phyloP scores from a whole-genome alignment of 2,797 vertebrate genomes.

The Tauraco hartlaubi region DNA sequence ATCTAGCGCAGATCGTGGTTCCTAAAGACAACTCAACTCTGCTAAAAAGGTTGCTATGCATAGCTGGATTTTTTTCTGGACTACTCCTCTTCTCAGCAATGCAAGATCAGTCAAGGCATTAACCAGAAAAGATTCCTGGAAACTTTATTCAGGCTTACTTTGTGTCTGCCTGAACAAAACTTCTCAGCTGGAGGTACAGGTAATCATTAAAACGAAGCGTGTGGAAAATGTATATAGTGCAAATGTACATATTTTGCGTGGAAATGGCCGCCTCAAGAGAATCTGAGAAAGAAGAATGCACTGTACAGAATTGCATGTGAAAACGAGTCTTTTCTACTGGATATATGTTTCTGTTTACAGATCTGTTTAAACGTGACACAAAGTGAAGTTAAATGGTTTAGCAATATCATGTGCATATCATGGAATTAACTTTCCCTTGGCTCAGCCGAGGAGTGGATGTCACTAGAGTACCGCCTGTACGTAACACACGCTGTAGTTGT shows the following conservation, averaged over 20 bases:
- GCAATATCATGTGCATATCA: background rate
- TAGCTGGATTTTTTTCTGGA: conserved; percentile 83
- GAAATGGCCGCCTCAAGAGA: conserved; percentile 5
- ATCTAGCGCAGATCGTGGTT: conserved; percentile 93
- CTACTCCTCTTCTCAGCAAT: conserved; percentile 84
- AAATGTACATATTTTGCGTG: conserved; percentile 57
- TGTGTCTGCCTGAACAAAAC: conserved; percentile 47
- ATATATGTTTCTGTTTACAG: conserved; percentile 69
- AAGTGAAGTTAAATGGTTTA: background rate
- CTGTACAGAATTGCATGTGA: conserved; percentile 75
- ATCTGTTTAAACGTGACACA: conserved; percentile 24
- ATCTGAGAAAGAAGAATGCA: conserved; percentile 36
- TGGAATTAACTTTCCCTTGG: background rate
- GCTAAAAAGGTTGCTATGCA: conserved; percentile 87
- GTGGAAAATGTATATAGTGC: conserved; percentile 62
- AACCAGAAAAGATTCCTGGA: background rate
- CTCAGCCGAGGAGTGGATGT: background rate
- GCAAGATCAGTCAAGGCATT: conserved; percentile 77
- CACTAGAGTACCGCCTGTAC: background rate
- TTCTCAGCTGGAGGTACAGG: conserved; percentile 50
- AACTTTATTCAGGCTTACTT: conserved; percentile 53
- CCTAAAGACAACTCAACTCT: conserved; percentile 92
- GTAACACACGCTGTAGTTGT: background rate
- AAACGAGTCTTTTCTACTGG: conserved; percentile 73
- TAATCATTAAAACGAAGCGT: conserved; percentile 24